These are phyloP conservation scores for Ceratina calcarata DNA, from an alignment of 1,140 invertebrate species.

Conservation along the genomic window DNA sequence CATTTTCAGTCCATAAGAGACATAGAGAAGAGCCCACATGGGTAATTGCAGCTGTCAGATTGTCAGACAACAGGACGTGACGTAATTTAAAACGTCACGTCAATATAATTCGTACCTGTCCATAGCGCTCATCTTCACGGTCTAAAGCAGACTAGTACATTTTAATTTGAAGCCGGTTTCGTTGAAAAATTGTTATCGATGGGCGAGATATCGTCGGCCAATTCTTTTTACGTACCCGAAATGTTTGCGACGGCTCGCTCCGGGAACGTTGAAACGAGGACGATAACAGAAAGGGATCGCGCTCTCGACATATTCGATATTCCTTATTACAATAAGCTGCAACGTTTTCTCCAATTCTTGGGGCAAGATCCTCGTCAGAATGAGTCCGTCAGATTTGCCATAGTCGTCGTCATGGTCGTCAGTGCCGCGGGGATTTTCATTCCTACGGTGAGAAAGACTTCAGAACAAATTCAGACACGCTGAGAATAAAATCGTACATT, in stretches of 20 bases:
- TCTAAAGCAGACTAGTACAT: background rate
- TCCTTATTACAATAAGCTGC: background rate
- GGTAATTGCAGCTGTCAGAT: too few species aligned
- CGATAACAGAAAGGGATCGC: background rate
- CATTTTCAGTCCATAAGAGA: too few species aligned
- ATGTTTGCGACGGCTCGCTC: background rate
- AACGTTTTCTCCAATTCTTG: background rate
- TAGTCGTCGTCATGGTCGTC: background rate
- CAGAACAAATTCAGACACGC: too few species aligned
- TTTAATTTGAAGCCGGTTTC: background rate
- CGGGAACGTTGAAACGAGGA: too few species aligned
- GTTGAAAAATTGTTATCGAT: background rate
- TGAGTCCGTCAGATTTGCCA: background rate
- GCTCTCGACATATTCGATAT: background rate
- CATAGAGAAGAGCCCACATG: too few species aligned
- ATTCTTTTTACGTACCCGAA: background rate
- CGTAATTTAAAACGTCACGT: background rate
- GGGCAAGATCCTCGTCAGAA: background rate
- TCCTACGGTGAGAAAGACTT: background rate
- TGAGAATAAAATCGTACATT: too few species aligned
- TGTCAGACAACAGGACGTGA: background rate
- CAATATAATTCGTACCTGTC: constrained; percentile 3
- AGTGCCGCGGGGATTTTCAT: background rate
- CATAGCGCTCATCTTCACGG: background rate
- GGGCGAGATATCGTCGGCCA: too few species aligned